Percentiles rank a stretch among this genome's conserved stretches.
phyloP scores from a whole-genome alignment of 2,113 vertebrate species.

The Ctenomys sociabilis region DNA sequence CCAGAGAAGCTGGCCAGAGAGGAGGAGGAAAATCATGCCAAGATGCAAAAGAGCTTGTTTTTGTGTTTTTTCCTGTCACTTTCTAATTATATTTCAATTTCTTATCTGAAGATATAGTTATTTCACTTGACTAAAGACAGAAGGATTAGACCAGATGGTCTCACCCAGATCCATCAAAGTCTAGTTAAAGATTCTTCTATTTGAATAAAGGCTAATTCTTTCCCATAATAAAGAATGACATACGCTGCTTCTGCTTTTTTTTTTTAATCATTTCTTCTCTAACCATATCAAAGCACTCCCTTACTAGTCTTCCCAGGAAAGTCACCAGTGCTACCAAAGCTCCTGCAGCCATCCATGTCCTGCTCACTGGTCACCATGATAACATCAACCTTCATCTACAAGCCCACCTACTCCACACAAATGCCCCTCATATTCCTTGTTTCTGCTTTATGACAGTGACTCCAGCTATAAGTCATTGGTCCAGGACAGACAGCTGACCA shows the following conservation, averaged over 20 bases:
- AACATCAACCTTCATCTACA: background rate
- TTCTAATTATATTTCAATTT: slow-evolving; percentile 16
- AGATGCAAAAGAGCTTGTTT: background rate
- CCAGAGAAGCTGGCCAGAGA: background rate
- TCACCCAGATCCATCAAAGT: slow-evolving; percentile 57
- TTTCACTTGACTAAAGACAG: slow-evolving; percentile 25
- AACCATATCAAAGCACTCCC: background rate
- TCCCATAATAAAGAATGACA: slow-evolving; percentile 15
- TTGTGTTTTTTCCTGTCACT: background rate
- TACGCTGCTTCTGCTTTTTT: background rate
- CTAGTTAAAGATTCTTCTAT: slow-evolving; percentile 44
- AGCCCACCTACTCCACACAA: background rate
- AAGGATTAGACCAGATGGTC: slow-evolving; percentile 57
- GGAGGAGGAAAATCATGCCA: background rate
- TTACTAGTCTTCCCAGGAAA: background rate
- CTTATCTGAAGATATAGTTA: background rate
- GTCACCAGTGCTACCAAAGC: background rate
- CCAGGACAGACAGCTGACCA: background rate
- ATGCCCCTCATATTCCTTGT: background rate
- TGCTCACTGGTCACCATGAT: background rate
- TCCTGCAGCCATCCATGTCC: background rate
- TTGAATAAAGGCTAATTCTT: slow-evolving; percentile 52
- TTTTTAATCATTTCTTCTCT: background rate
- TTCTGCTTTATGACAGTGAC: background rate
- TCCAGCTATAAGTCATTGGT: background rate